Base-by-base conservation (phyloP, 2,113 vertebrate species). In the Odocoileus virginianus region DNA sequence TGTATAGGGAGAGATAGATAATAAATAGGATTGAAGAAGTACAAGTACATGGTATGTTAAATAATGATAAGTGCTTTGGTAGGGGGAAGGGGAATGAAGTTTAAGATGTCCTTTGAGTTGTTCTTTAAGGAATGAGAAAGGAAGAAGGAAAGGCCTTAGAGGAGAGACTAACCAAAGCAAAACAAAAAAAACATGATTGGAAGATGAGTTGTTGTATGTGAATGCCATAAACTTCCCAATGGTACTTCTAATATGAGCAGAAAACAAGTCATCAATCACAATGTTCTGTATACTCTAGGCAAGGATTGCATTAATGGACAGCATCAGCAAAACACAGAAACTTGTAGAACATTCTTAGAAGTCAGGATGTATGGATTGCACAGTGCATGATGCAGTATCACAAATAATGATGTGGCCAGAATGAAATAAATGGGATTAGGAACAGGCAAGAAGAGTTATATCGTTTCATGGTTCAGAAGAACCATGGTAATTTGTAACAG, bases 91-190 rank as follows among this genome's bases (percentile, higher is more conserved):
- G 1, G 52, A 45, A 61, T n/a, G n/a, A 13, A 36, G 25, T 13
- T 71, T 21, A n/a, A 45, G 64, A 7, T 17, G 19, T 19, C 58
- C 33, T 90, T 60, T 76, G 55, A 50, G 15, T 78, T 78, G 10
- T 91, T 61, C 47, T 54, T 78, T 54, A 91, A 85, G 67, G 21
- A 54, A n/a, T 85, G 45, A 85, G 47, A 85, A 52, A 76, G 23
- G 76, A 57, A 57, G 58, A 58, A 58, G 64, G 87, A 61, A 61
- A 85, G 83, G 15, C 55, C 27, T 23, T 28, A 47, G 13, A 60
- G 54, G 7, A 78, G 54, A 61, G 14, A 30, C 8, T 36, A 54
- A 83, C 79, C 33, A 23, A 84, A 27, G 21, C 52, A 55, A 55
- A n/a, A 83, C 17, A 21, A 19, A 83, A 25, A 40, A 87, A 28